phyloP scores from a whole-genome alignment of 2,888 invertebrate genomes.

The Lycia hirtaria region DNA sequence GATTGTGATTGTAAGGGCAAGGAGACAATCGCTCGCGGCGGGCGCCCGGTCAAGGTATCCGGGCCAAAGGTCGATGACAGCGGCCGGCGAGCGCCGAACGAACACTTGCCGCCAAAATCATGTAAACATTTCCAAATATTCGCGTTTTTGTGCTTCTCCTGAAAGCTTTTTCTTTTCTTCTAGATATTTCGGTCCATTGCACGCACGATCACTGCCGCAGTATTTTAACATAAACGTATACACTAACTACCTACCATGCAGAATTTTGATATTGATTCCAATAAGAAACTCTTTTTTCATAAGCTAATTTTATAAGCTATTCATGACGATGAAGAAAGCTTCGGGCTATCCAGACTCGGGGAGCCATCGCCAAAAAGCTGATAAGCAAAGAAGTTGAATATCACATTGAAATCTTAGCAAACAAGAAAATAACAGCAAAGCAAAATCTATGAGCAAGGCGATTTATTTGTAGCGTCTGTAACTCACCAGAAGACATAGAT shows the following conservation, averaged over 20 bases:
- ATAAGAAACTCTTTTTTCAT: background rate
- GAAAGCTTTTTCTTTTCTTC: conserved; percentile 11
- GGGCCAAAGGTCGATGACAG: conserved; percentile 85
- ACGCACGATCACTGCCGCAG: background rate
- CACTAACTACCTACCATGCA: background rate
- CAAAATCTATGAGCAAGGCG: too few relatives aligned
- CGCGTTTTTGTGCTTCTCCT: conserved; percentile 11
- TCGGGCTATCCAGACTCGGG: too few relatives aligned
- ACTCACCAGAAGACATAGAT: conserved; percentile 83
- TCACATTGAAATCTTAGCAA: background rate
- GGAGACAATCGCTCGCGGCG: conserved; percentile 72
- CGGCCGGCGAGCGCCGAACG: conserved; percentile 48
- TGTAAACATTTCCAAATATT: conserved; percentile 30
- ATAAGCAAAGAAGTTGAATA: too few relatives aligned
- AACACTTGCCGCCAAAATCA: conserved; percentile 70
- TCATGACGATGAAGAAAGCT: too few relatives aligned
- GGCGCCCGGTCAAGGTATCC: conserved; percentile 83
- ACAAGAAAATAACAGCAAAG: background rate
- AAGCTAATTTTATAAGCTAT: background rate
- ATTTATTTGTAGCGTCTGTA: too few relatives aligned
- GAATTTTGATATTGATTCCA: background rate
- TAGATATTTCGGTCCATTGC: conserved; percentile 4
- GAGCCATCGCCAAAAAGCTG: background rate
- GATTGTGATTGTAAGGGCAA: conserved; percentile 70
- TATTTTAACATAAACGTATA: background rate